phyloP scores from a whole-genome alignment of 2,888 invertebrate genomes.

The Epiperipatus broadwayi region DNA sequence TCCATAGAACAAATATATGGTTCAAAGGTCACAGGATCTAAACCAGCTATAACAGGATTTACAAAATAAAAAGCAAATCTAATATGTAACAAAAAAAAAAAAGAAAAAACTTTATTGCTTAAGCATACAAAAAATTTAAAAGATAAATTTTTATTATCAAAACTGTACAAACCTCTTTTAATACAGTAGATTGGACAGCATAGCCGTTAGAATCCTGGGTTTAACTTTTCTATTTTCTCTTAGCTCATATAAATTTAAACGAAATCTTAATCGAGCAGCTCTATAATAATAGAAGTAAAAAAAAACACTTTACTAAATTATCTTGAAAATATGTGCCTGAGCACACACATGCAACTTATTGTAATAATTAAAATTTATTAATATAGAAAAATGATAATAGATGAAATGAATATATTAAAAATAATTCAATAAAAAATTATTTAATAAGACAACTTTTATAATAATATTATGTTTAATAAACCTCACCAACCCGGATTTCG shows the following conservation, averaged over 20 bases:
- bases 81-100: slow-evolving; percentile 15
- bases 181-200: slow-evolving; percentile 86
- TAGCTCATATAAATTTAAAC: slow-evolving; percentile 80
- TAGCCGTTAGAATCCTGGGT: slow-evolving; percentile 71
- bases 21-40: slow-evolving; percentile 55
- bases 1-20: slow-evolving; percentile 90
- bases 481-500: too few species aligned
- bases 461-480: too few species aligned
- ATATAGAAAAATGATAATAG: too few species aligned
- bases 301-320: too few species aligned
- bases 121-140: too few species aligned
- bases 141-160: too few species aligned
- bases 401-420: too few species aligned
- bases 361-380: slow-evolving; percentile 9
- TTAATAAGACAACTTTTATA: too few species aligned
- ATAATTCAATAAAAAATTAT: background rate
- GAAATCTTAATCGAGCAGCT: slow-evolving; percentile 61
- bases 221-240: slow-evolving; percentile 78
- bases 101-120: background rate
- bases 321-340: too few species aligned
- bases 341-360: too few species aligned
- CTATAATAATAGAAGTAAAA: slow-evolving; percentile 23
- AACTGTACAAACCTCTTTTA: slow-evolving; percentile 50
- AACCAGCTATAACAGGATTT: slow-evolving; percentile 83
- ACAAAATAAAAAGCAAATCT: slow-evolving; percentile 96